A percentile compares a stretch with the other conserved stretches of the same genome.
These are phyloP conservation scores for Papilio helenus DNA, from an alignment of 1,140 invertebrate genomes.

Conservation along the genomic window DNA sequence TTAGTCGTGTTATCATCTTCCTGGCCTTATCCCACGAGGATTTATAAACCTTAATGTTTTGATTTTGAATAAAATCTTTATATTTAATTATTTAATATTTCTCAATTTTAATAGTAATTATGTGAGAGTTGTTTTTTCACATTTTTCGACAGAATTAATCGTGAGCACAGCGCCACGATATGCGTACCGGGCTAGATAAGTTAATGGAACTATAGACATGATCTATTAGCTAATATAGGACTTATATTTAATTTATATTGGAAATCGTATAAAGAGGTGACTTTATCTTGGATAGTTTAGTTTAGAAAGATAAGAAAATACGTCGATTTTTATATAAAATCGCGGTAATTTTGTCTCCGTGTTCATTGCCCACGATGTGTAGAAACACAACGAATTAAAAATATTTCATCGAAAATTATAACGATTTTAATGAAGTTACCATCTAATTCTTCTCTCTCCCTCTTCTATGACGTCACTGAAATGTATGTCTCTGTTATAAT, in stretches of 20 bases:
- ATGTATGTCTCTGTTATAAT: slow-evolving; percentile 9
- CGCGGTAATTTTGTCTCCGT: slow-evolving; percentile 29
- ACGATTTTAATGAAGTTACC: slow-evolving; percentile 38
- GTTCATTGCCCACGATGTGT: slow-evolving; percentile 13
- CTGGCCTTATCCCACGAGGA: neutral
- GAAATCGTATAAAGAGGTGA: neutral
- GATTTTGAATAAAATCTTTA: too few relatives aligned
- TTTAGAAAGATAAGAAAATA: slow-evolving; percentile 1
- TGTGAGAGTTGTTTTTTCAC: too few relatives aligned
- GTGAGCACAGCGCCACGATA: too few relatives aligned
- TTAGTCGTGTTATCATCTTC: neutral
- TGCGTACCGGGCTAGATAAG: neutral
- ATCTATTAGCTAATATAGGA: neutral
- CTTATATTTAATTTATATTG: neutral
- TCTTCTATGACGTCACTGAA: neutral
- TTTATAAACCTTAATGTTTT: too few relatives aligned
- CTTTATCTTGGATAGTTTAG: slow-evolving; percentile 27
- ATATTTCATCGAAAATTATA: slow-evolving; percentile 32
- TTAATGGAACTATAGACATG: neutral
- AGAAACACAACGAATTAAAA: slow-evolving; percentile 27
- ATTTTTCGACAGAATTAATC: too few relatives aligned
- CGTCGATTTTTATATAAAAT: slow-evolving; percentile 36
- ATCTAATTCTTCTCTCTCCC: slow-evolving; percentile 3
- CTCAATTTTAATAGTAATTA: too few relatives aligned
- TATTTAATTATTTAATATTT: too few relatives aligned